Evolutionary conservation across 2,888 invertebrate species (phyloP).

Genomic region (Bedellia somnulentella): DNA sequence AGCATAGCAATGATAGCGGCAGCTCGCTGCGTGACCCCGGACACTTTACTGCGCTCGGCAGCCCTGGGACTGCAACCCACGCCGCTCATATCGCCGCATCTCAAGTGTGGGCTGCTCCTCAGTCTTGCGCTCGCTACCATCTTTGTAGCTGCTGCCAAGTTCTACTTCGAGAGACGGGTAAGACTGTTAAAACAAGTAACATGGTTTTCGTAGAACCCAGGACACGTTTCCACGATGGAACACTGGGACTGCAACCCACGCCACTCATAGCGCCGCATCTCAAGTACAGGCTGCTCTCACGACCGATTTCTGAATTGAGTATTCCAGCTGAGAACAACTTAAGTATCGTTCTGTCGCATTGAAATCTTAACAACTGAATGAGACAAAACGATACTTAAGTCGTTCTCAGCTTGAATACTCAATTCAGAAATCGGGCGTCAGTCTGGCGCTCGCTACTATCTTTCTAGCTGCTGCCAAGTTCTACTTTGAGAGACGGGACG

Average conservation of each 20-base stretch:
- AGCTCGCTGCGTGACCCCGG: constrained; percentile 46
- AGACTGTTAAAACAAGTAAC: no score
- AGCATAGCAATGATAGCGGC: constrained; percentile 49
- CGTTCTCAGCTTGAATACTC: no score
- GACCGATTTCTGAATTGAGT: no score
- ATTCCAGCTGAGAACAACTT: no score
- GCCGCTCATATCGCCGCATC: constrained; percentile 58
- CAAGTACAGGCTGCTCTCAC: constrained; percentile 73
- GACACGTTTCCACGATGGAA: no score
- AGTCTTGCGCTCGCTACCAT: constrained; percentile 70
- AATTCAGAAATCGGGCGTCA: no score
- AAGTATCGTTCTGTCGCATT: no score
- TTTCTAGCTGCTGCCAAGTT: constrained; percentile 73
- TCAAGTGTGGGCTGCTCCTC: constrained; percentile 73
- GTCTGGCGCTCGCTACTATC: constrained; percentile 68
- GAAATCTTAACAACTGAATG: no score
- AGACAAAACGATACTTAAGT: no score
- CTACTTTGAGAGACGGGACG: constrained; percentile 71
- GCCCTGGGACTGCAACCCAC: constrained; percentile 45
- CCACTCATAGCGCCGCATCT: constrained; percentile 61
- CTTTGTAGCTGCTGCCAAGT: constrained; percentile 71
- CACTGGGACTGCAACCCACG: constrained; percentile 41
- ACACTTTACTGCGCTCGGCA: constrained; percentile 44
- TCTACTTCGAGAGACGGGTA: constrained; percentile 71
- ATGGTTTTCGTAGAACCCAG: no score